These are phyloP conservation scores for Bergia puertoricense DNA, from an alignment of 92 coral and sea anemone genomes.

Conservation along the genomic window DNA sequence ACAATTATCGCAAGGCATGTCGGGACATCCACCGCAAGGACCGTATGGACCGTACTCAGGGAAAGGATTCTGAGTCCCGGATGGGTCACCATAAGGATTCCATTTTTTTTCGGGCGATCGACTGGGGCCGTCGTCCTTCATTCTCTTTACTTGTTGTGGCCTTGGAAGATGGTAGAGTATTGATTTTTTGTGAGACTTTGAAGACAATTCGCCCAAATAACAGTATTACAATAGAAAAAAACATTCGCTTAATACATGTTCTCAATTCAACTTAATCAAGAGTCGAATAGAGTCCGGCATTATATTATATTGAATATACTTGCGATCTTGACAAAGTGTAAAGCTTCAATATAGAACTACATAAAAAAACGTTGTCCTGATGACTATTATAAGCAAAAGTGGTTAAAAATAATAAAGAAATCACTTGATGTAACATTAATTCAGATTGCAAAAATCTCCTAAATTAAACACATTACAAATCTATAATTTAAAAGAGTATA, in stretches of 20 bases:
- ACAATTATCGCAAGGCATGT: background rate
- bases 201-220: background rate
- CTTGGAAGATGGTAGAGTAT: background rate
- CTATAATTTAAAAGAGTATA: too few relatives aligned
- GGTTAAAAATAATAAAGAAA: too few relatives aligned
- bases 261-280: too few relatives aligned
- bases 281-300: too few relatives aligned
- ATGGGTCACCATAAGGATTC: background rate
- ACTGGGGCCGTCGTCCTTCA: background rate
- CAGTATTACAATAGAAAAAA: background rate
- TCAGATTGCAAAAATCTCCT: too few relatives aligned
- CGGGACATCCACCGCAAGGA: constrained; percentile 3
- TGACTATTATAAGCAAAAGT: too few relatives aligned
- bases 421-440: too few relatives aligned
- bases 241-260: background rate
- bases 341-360: too few relatives aligned
- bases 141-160: background rate
- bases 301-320: too few relatives aligned
- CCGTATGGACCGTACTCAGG: constrained; percentile 28
- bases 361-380: too few relatives aligned
- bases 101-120: background rate
- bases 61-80: background rate
- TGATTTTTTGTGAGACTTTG: background rate
- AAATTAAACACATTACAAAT: too few relatives aligned
- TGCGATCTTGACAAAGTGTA: too few relatives aligned